Evolutionary conservation across 1,140 invertebrate species (phyloP).

Genomic region (Lordiphosa collinella): DNA sequence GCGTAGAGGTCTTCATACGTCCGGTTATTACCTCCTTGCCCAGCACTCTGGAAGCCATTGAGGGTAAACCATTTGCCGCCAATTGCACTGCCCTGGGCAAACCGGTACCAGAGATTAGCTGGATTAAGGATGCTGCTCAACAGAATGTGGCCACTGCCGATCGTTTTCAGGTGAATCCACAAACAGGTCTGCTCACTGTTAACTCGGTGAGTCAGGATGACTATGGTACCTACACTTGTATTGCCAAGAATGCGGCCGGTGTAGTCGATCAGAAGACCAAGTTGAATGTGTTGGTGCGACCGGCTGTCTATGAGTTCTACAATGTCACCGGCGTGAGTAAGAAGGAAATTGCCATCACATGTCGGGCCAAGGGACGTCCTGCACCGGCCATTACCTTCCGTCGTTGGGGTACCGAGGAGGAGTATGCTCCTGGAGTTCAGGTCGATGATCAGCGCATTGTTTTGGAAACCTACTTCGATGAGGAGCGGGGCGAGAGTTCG

Average conservation of each 20-base stretch:
- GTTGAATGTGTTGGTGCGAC: slow-evolving; percentile 86
- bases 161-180: slow-evolving; percentile 87
- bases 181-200: slow-evolving; percentile 86
- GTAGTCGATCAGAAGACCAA: slow-evolving; percentile 82
- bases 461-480: slow-evolving; percentile 81
- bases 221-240: slow-evolving; percentile 89
- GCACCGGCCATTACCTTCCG: slow-evolving; percentile 87
- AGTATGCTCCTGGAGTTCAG: slow-evolving; percentile 83
- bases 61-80: slow-evolving; percentile 88
- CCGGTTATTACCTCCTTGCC: slow-evolving; percentile 85
- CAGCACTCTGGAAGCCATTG: slow-evolving; percentile 84
- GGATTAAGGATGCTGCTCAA: slow-evolving; percentile 86
- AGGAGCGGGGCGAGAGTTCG: slow-evolving; percentile 83
- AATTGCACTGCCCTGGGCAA: slow-evolving; percentile 90
- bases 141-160: slow-evolving; percentile 85
- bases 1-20: slow-evolving; percentile 89
- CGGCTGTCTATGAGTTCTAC: slow-evolving; percentile 87
- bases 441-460: slow-evolving; percentile 83
- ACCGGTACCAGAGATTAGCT: slow-evolving; percentile 89
- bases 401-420: slow-evolving; percentile 80
- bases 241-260: slow-evolving; percentile 90
- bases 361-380: slow-evolving; percentile 88
- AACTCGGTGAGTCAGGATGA: slow-evolving; percentile 88
- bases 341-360: slow-evolving; percentile 85
- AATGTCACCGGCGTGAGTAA: slow-evolving; percentile 86